Conservation (phyloP, 2,113 vertebrate species). For the Todiramphus chloris region DNA sequence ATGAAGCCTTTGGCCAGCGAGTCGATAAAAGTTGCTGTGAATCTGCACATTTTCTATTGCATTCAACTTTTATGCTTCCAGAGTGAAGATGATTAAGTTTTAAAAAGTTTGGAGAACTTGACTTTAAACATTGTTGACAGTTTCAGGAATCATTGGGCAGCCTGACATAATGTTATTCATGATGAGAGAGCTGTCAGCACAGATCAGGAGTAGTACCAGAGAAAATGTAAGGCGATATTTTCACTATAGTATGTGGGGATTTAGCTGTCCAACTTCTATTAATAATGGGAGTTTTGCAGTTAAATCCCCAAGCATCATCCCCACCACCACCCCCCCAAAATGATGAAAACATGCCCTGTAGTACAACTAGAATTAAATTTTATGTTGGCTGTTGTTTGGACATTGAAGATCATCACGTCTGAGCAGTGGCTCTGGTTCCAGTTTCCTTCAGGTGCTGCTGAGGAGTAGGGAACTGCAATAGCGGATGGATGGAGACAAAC, state of each 20-base stretch:
- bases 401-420: constrained; percentile 36
- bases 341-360: constrained; percentile 22
- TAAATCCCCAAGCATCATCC: not conserved
- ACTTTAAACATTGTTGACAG: constrained; percentile 70
- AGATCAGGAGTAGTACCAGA: constrained; percentile 47
- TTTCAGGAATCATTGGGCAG: constrained; percentile 62
- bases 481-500: not conserved
- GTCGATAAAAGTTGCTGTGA: constrained; percentile 51
- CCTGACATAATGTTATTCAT: constrained; percentile 69
- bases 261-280: constrained; percentile 12
- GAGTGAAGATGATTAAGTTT: constrained; percentile 72
- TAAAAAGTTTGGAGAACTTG: constrained; percentile 69
- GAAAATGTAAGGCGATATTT: constrained; percentile 46
- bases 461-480: not conserved
- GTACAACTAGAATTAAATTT: constrained; percentile 7
- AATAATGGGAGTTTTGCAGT: constrained; percentile 41
- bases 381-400: constrained; percentile 34
- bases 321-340: not conserved
- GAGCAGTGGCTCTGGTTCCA: constrained; percentile 8
- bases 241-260: not conserved
- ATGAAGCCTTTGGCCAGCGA: constrained; percentile 36
- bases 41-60: constrained; percentile 53
- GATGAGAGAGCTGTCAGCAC: constrained; percentile 58
- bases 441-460: constrained; percentile 52
- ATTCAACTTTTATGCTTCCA: constrained; percentile 68